phyloP scores from a whole-genome alignment of 2,113 vertebrate genomes.

The Leuciscus idus region DNA sequence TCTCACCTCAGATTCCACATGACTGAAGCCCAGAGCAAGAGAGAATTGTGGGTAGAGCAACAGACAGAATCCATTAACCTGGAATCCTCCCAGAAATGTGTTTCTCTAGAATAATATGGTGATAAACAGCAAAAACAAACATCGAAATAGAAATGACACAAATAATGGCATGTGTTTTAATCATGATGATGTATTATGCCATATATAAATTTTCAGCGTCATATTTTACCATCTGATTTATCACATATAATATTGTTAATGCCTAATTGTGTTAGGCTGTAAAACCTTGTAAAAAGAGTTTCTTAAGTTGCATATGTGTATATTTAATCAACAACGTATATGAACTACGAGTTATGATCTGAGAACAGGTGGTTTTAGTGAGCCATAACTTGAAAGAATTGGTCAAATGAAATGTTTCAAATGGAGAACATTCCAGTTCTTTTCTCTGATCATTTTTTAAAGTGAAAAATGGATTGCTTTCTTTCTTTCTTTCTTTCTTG shows the following conservation, averaged over 20 bases:
- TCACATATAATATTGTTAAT: neutral
- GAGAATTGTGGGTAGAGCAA: slow-evolving; percentile 27
- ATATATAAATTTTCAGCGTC: neutral
- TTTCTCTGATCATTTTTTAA: neutral
- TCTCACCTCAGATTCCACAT: slow-evolving; percentile 34
- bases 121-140: neutral
- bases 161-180: slow-evolving; percentile 35
- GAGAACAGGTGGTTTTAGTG: neutral
- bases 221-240: neutral
- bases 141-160: neutral
- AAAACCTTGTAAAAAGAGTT: neutral
- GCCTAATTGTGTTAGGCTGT: neutral
- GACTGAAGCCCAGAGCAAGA: neutral
- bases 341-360: neutral
- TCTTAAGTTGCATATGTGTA: too few relatives aligned
- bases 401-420: neutral
- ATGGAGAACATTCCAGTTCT: neutral
- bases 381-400: neutral
- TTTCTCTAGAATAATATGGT: neutral
- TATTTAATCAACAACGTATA: neutral
- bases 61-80: slow-evolving; percentile 37
- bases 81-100: neutral
- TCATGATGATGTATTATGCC: slow-evolving; percentile 49
- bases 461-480: neutral
- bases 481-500: too few relatives aligned